Conservation (phyloP, 2,888 invertebrate species). For the Hydroisotoma schaefferi region DNA sequence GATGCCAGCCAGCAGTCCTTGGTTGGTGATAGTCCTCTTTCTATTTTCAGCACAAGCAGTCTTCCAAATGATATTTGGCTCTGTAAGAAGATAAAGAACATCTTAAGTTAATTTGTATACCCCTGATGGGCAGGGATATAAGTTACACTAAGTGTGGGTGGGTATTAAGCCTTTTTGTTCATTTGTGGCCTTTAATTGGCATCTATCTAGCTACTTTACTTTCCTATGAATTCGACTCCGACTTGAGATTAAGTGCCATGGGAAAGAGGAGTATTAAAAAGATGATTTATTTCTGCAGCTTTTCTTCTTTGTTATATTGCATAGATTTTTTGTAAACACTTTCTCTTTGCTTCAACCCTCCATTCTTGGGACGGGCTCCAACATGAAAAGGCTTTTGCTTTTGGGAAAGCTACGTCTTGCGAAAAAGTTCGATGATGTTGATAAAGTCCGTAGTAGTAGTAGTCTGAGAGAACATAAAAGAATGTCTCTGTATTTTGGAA, state of each 20-base stretch:
- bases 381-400: conserved; percentile 18
- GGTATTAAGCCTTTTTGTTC: no score
- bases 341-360: not conserved
- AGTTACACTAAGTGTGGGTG: no score
- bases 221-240: not conserved
- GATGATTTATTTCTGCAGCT: conserved; percentile 11
- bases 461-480: no score
- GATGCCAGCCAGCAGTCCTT: not conserved
- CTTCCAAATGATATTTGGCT: not conserved
- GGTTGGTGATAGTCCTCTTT: not conserved
- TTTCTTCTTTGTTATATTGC: no score
- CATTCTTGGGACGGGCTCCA: conserved; percentile 1
- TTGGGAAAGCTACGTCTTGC: not conserved
- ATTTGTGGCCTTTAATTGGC: conserved; percentile 5
- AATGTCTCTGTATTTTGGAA: no score
- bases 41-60: not conserved
- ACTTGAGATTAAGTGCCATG: not conserved
- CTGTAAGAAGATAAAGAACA: conserved; percentile 7
- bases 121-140: no score
- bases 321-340: conserved; percentile 5
- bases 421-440: no score
- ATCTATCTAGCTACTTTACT: conserved; percentile 8
- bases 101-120: conserved; percentile 2
- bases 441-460: no score
- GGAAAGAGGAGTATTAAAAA: conserved; percentile 6